Conservation (phyloP, 2,113 vertebrate species). For the Prionailurus viverrinus region DNA sequence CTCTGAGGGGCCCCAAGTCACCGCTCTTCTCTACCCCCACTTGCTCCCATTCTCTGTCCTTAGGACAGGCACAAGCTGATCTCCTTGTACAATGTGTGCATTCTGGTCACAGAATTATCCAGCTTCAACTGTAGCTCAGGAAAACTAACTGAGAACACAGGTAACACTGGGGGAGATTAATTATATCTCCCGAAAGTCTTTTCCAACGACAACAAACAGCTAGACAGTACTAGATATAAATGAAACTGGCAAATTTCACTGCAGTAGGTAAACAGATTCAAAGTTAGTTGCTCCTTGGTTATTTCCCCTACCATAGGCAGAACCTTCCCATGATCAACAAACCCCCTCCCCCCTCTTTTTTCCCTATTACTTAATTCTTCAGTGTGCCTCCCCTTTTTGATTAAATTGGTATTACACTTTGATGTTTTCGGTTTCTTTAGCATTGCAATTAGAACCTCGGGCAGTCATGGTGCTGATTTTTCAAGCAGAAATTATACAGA, state of each 20-base stretch:
- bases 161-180: background rate
- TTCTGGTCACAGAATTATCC: background rate
- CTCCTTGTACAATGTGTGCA: background rate
- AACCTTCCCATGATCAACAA: background rate
- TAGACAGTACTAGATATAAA: constrained; percentile 5
- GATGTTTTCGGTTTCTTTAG: background rate
- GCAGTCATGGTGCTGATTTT: background rate
- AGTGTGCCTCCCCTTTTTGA: background rate
- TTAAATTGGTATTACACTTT: background rate
- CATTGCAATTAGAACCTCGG: constrained; percentile 37
- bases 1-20: background rate
- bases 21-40: background rate
- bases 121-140: background rate
- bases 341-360: background rate
- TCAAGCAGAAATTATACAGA: constrained; percentile 46
- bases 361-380: background rate
- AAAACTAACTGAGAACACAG: constrained; percentile 22
- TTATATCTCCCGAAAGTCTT: constrained; percentile 55
- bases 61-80: background rate
- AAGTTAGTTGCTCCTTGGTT: constrained; percentile 30
- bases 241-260: constrained; percentile 49
- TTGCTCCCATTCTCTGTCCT: background rate
- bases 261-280: background rate
- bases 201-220: constrained; percentile 60
- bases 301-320: background rate